Conservation (phyloP, 2,888 invertebrate species). For the Dione juno region DNA sequence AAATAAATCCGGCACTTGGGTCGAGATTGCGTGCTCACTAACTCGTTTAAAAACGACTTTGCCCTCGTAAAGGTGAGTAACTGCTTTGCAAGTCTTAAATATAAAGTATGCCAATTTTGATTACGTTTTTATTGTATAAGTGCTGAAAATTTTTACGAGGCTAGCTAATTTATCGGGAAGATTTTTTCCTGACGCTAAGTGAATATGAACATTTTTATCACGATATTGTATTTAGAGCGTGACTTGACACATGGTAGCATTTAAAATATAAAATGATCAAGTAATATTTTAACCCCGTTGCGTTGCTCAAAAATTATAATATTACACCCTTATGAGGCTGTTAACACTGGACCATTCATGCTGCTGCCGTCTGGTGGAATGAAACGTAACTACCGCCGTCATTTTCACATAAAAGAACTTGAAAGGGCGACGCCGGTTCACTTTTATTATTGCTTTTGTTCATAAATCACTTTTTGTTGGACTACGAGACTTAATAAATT, state of each 20-base stretch:
- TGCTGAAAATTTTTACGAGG: constrained; percentile 21
- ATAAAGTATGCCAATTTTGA: constrained; percentile 50
- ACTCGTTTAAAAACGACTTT: constrained; percentile 74
- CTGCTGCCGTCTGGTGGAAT: constrained; percentile 39
- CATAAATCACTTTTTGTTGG: constrained; percentile 43
- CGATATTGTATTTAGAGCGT: background rate
- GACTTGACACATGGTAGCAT: no score
- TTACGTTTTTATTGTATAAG: constrained; percentile 47
- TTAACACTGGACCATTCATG: constrained; percentile 35
- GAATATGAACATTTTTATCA: background rate
- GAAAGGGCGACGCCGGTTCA: constrained; percentile 43
- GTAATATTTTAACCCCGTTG: constrained; percentile 1
- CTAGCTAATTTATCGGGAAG: background rate
- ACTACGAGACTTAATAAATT: constrained; percentile 39
- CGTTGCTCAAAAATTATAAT: constrained; percentile 38
- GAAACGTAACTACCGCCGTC: constrained; percentile 40
- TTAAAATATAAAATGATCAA: background rate
- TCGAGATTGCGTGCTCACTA: constrained; percentile 72
- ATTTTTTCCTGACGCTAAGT: background rate
- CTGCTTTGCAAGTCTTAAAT: constrained; percentile 45
- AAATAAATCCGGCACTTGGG: constrained; percentile 51
- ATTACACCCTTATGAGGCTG: constrained; percentile 33
- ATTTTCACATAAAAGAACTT: constrained; percentile 42
- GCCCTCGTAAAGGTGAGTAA: constrained; percentile 75
- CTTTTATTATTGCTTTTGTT: constrained; percentile 44